Percentiles rank a stretch among this genome's conserved stretches.
Conservation (phyloP, 2,113 vertebrate genomes). For the Pundamilia nyererei region DNA sequence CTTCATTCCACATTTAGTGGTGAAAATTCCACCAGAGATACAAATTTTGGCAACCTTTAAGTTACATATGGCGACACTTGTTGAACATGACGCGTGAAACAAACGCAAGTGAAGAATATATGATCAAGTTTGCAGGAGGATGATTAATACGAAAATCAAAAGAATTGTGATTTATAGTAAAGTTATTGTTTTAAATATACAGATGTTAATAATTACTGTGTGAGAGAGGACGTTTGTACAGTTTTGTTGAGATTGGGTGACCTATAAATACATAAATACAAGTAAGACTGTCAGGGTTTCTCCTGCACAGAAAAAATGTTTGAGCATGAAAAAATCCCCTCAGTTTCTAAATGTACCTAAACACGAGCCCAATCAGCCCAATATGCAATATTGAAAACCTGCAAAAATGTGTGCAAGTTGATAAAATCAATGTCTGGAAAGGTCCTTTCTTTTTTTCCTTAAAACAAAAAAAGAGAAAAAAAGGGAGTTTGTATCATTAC, state of each 20-base stretch:
- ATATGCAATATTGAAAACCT: background rate
- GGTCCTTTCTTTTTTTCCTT: background rate
- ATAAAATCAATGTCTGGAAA: background rate
- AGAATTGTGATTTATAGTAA: background rate
- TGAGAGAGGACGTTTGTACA: background rate
- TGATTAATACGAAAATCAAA: background rate
- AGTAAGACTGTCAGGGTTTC: background rate
- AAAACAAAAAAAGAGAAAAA: background rate
- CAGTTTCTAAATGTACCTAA: background rate
- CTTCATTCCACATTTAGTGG: too few species aligned
- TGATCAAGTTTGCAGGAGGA: background rate
- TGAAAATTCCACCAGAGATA: too few species aligned
- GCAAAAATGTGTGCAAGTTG: background rate
- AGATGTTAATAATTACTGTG: background rate
- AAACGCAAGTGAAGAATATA: background rate
- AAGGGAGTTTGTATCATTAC: background rate
- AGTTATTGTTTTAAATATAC: background rate
- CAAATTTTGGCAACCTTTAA: too few species aligned
- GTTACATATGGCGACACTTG: too few species aligned
- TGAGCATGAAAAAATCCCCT: background rate
- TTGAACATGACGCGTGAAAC: background rate
- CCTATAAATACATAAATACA: background rate
- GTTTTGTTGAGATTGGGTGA: background rate
- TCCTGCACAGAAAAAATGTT: background rate
- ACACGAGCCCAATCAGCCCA: background rate